Percentiles rank a stretch among this genome's conserved stretches.
Evolutionary conservation across 2,797 vertebrate genomes (phyloP).

Genomic region (Sebastes itinus): DNA sequence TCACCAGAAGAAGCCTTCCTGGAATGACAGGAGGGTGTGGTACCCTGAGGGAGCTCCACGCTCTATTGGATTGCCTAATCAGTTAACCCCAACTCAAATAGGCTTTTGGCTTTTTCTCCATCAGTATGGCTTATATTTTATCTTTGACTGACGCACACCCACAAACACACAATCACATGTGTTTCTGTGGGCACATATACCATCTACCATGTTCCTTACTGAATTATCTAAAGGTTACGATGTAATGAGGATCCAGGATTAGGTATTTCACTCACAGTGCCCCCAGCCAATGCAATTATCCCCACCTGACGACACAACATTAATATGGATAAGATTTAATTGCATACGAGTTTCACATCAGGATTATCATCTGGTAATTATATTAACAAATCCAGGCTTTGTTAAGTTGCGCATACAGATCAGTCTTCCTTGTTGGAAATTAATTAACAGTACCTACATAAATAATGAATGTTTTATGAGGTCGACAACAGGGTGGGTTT

Average conservation of each 20-base stretch:
- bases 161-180: neutral
- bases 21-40: constrained; percentile 59
- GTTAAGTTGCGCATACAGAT: neutral
- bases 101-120: constrained; percentile 35
- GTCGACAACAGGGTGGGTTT: neutral
- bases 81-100: constrained; percentile 52
- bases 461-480: neutral
- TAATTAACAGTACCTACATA: neutral
- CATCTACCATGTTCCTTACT: constrained; percentile 1
- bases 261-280: neutral
- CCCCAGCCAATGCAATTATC: constrained; percentile 39
- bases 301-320: constrained; percentile 31
- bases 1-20: constrained; percentile 47
- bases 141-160: neutral
- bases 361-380: constrained; percentile 31
- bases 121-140: neutral
- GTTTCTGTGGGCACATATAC: constrained; percentile 10
- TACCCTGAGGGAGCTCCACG: constrained; percentile 45
- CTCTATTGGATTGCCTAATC: constrained; percentile 44
- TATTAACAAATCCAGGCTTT: constrained; percentile 23
- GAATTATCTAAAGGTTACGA: constrained; percentile 62
- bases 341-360: constrained; percentile 24
- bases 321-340: constrained; percentile 45
- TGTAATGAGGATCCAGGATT: constrained; percentile 29
- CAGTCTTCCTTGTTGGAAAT: neutral